Conservation (phyloP, 2,888 invertebrate genomes). For the Xylota segnis region DNA sequence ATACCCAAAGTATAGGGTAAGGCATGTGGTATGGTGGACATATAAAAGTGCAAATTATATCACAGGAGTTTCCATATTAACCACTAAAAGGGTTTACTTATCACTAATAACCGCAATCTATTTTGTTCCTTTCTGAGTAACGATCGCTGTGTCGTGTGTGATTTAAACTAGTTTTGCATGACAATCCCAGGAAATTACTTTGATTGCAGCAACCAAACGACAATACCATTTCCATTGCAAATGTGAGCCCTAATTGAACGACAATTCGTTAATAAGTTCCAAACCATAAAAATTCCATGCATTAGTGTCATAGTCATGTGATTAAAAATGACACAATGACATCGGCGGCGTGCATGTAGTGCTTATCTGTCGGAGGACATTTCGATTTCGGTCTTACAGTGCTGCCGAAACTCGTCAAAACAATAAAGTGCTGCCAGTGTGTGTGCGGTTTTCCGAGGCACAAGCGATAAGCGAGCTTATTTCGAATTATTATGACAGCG, state of each 20-base stretch:
- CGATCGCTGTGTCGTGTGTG: too few relatives aligned
- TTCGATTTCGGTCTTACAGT: conserved; percentile 1
- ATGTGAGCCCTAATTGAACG: conserved; percentile 11
- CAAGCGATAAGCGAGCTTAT: conserved; percentile 19
- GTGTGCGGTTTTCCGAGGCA: background rate
- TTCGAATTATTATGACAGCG: conserved; percentile 32
- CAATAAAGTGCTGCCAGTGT: background rate
- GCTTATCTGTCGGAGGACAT: conserved; percentile 33
- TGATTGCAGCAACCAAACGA: background rate
- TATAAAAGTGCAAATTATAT: too few relatives aligned
- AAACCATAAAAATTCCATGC: conserved; percentile 3
- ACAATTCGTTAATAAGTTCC: background rate
- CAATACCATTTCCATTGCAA: background rate
- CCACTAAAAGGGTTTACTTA: too few relatives aligned
- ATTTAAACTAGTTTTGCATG: background rate
- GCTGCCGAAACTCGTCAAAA: conserved; percentile 5
- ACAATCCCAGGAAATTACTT: background rate
- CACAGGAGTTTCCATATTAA: too few relatives aligned
- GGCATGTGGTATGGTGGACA: too few relatives aligned
- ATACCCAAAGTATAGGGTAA: too few relatives aligned
- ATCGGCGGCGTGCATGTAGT: background rate
- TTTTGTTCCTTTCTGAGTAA: too few relatives aligned
- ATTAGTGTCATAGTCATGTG: background rate
- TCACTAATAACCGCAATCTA: too few relatives aligned
- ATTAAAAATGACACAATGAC: conserved; percentile 33